Evolutionary conservation across 2,797 vertebrate genomes (phyloP).

Genomic region (Aeoliscus strigatus): DNA sequence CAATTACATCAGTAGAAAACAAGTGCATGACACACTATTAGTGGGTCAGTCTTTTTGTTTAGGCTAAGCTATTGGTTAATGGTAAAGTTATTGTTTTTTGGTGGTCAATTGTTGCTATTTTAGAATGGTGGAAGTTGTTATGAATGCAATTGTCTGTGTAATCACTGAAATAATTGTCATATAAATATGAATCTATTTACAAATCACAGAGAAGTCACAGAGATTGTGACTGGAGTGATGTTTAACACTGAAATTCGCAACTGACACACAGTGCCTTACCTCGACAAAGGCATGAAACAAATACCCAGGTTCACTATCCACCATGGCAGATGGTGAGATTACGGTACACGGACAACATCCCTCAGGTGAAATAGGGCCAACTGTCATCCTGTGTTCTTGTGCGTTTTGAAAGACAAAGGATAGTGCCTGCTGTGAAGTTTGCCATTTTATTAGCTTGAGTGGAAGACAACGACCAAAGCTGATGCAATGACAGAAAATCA

Average conservation of each 20-base stretch:
- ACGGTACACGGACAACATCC: slow-evolving; percentile 13
- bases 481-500: slow-evolving; percentile 21
- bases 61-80: no score
- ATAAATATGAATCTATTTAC: slow-evolving; percentile 1
- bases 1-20: slow-evolving; percentile 29
- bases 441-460: slow-evolving; percentile 37
- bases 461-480: slow-evolving; percentile 12
- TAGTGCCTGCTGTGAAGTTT: slow-evolving; percentile 23
- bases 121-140: neutral
- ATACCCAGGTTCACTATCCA: neutral
- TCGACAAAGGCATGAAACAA: no score
- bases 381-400: slow-evolving; percentile 28
- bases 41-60: no score
- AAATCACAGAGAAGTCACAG: slow-evolving; percentile 5
- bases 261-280: no score
- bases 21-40: slow-evolving; percentile 7
- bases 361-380: slow-evolving; percentile 31
- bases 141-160: neutral
- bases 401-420: slow-evolving; percentile 32
- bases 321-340: slow-evolving; percentile 2
- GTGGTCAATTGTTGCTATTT: no score
- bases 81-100: no score
- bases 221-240: slow-evolving; percentile 4
- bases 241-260: no score
- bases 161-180: neutral